Percentiles rank a stretch among this genome's conserved stretches.
These are phyloP conservation scores for Perognathus longimembris DNA, from an alignment of 2,113 vertebrate species.

Conservation along the genomic window DNA sequence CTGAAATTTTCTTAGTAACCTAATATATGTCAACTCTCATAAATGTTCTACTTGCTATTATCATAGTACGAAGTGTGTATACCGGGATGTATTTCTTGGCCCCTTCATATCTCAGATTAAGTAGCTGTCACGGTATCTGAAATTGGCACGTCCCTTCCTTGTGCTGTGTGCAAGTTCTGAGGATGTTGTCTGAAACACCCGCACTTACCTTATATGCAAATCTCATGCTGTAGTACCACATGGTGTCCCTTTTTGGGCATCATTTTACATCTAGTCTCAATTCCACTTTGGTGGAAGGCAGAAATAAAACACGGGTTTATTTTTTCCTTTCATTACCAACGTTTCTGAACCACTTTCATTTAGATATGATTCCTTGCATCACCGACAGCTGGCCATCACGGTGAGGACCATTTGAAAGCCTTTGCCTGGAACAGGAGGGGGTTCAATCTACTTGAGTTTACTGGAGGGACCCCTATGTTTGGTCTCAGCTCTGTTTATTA, in stretches of 20 bases:
- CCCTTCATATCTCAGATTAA: background rate
- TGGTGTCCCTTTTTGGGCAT: background rate
- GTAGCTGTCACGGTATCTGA: background rate
- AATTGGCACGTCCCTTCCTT: background rate
- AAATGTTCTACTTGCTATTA: background rate
- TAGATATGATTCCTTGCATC: background rate
- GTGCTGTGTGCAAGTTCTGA: too few relatives aligned
- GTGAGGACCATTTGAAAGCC: background rate
- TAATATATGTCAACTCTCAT: slow-evolving; percentile 6
- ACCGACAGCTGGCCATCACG: background rate
- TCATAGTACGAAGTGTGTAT: background rate
- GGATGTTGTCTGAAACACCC: fast-evolving
- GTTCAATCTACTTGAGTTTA: background rate
- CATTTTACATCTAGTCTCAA: background rate
- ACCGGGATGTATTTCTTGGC: background rate
- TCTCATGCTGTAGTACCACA: background rate
- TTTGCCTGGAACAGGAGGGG: background rate
- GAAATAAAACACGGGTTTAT: background rate
- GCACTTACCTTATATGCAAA: background rate
- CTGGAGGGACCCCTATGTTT: background rate
- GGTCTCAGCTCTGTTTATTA: background rate
- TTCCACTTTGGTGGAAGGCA: background rate
- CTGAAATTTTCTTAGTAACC: slow-evolving; percentile 36
- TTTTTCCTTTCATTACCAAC: background rate
- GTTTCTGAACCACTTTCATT: background rate